These are phyloP conservation scores for Lamproptera curius DNA, from an alignment of 2,888 invertebrate species.

Conservation along the genomic window DNA sequence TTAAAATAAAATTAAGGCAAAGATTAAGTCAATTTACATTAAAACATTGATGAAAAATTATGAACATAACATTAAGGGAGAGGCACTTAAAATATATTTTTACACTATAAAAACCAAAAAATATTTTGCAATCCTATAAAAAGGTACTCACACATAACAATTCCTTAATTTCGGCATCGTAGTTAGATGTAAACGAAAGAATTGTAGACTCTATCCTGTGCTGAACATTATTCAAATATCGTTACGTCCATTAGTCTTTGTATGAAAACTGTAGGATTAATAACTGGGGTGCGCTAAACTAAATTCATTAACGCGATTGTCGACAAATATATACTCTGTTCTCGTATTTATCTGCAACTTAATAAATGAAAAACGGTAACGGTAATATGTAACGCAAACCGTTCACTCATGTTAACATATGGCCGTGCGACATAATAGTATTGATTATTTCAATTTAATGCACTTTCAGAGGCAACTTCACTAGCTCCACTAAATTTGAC, in stretches of 20 bases:
- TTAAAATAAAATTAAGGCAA: too few relatives aligned
- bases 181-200: too few relatives aligned
- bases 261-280: neutral
- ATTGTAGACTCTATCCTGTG: too few relatives aligned
- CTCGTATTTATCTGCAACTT: neutral
- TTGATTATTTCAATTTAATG: slow-evolving; percentile 49
- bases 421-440: slow-evolving; percentile 50
- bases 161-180: too few relatives aligned
- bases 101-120: too few relatives aligned
- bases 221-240: neutral
- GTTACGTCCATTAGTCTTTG: neutral
- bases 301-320: neutral
- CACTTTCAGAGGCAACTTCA: slow-evolving; percentile 31
- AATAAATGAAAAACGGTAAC: slow-evolving; percentile 45
- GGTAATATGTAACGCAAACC: slow-evolving; percentile 52
- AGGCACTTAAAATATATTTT: too few relatives aligned
- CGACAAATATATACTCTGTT: too few relatives aligned
- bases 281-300: neutral
- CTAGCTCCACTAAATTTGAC: slow-evolving; percentile 45
- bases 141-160: neutral
- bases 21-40: too few relatives aligned
- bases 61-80: too few relatives aligned
- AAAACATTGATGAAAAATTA: too few relatives aligned
- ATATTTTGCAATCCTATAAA: too few relatives aligned
- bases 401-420: slow-evolving; percentile 68